These are phyloP conservation scores for Halesus radiatus DNA, from an alignment of 1,140 invertebrate genomes.

Conservation along the genomic window DNA sequence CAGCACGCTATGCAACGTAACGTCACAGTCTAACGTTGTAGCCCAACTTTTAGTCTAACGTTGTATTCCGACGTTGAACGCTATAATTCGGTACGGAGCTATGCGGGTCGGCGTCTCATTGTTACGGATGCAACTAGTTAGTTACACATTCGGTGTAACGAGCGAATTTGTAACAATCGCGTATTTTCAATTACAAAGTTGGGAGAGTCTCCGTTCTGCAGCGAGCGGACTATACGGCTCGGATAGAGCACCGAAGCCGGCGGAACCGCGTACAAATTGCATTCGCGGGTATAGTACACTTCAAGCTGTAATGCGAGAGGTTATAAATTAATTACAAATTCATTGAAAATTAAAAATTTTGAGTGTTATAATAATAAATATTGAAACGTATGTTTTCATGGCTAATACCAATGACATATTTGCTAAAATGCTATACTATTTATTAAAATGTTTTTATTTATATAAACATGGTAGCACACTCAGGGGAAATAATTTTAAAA, in stretches of 20 bases:
- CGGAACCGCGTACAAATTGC: slow-evolving; percentile 5
- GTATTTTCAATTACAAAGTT: slow-evolving; percentile 6
- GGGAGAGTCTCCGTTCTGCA: slow-evolving; percentile 8
- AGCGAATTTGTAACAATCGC: slow-evolving; percentile 32
- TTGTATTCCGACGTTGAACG: neutral
- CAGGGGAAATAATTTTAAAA: no score
- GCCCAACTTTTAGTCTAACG: no score
- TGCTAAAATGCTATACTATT: no score
- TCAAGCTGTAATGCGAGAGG: neutral
- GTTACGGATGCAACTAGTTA: slow-evolving; percentile 23
- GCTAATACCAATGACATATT: no score
- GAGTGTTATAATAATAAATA: no score
- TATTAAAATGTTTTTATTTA: no score
- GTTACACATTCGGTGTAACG: slow-evolving; percentile 35
- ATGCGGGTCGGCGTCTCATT: neutral
- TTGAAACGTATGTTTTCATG: no score
- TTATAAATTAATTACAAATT: neutral
- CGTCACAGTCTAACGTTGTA: no score
- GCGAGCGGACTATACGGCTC: neutral
- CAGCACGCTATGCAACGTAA: neutral
- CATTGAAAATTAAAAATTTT: no score
- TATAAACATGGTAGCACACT: no score
- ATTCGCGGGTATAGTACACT: neutral
- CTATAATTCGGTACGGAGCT: neutral
- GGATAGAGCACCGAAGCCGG: neutral